These are phyloP conservation scores for Amblyteles armatorius DNA, from an alignment of 2,888 invertebrate genomes.

Conservation along the genomic window DNA sequence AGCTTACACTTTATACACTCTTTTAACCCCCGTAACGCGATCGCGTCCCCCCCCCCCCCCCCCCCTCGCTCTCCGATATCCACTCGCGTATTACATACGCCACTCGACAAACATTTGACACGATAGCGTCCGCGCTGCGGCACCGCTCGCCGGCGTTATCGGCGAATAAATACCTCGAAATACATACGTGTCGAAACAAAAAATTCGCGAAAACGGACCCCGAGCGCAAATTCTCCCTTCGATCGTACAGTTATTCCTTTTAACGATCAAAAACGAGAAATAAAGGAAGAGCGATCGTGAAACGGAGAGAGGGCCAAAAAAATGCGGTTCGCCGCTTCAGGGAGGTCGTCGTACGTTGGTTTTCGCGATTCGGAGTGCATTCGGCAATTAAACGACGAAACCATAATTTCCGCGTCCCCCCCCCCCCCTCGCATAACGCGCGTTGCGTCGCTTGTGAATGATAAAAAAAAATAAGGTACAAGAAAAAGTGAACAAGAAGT, in stretches of 20 bases:
- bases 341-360: conserved; percentile 72
- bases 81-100: conserved; percentile 5
- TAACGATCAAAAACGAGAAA: conserved; percentile 19
- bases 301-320: conserved; percentile 44
- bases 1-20: background rate
- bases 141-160: conserved; percentile 66
- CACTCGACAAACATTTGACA: conserved; percentile 33
- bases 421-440: background rate
- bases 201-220: background rate
- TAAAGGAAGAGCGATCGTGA: conserved; percentile 42
- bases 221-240: background rate
- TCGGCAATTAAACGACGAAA: conserved; percentile 74
- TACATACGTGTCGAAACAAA: background rate
- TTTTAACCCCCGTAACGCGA: conserved; percentile 1
- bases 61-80: conserved; percentile 26
- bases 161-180: conserved; percentile 32
- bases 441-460: background rate
- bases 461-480: background rate
- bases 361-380: conserved; percentile 69
- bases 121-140: conserved; percentile 2
- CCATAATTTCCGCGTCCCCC: background rate
- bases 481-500: conserved; percentile 2
- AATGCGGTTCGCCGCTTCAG: conserved; percentile 41
- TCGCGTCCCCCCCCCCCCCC: background rate
- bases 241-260: conserved; percentile 13